Percentiles rank a stretch among this genome's conserved stretches.
phyloP scores from a whole-genome alignment of 1,140 invertebrate genomes.

The Ips nitidus region DNA sequence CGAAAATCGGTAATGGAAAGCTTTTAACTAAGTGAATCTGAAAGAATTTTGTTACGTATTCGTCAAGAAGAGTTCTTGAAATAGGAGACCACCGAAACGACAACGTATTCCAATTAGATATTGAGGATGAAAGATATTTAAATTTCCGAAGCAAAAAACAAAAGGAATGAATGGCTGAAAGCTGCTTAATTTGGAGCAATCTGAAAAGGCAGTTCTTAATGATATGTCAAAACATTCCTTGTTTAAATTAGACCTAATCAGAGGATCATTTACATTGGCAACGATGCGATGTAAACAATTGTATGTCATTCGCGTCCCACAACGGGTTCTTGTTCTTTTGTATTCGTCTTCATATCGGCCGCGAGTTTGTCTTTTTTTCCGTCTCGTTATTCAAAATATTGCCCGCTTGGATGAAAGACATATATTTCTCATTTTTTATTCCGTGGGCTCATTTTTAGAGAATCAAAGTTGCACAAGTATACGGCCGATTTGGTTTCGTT shows the following conservation, averaged over 20 bases:
- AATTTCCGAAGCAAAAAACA: slow-evolving; percentile 10
- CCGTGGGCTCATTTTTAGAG: slow-evolving; percentile 28
- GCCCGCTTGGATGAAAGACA: slow-evolving; percentile 31
- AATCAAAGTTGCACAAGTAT: slow-evolving; percentile 23
- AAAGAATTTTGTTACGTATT: no score
- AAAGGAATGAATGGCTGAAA: slow-evolving; percentile 11
- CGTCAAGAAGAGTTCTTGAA: no score
- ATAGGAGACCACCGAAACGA: slow-evolving; percentile 9
- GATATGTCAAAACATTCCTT: slow-evolving; percentile 26
- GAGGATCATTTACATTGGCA: slow-evolving; percentile 33
- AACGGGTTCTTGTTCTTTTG: slow-evolving; percentile 33
- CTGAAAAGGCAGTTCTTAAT: slow-evolving; percentile 22
- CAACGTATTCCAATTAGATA: slow-evolving; percentile 20
- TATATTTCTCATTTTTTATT: slow-evolving; percentile 34
- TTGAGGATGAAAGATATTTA: slow-evolving; percentile 13
- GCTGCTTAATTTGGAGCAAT: slow-evolving; percentile 24
- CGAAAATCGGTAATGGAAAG: no score
- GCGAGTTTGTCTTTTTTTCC: slow-evolving; percentile 30
- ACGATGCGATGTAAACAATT: slow-evolving; percentile 36
- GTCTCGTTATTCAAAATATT: slow-evolving; percentile 37
- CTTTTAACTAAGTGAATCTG: no score
- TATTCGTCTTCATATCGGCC: slow-evolving; percentile 34
- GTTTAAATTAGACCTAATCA: slow-evolving; percentile 32
- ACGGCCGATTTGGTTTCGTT: slow-evolving; percentile 30
- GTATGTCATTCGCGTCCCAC: slow-evolving; percentile 36